Base-by-base conservation (phyloP, 1,140 invertebrate genomes). In the Andricus grossulariae region DNA sequence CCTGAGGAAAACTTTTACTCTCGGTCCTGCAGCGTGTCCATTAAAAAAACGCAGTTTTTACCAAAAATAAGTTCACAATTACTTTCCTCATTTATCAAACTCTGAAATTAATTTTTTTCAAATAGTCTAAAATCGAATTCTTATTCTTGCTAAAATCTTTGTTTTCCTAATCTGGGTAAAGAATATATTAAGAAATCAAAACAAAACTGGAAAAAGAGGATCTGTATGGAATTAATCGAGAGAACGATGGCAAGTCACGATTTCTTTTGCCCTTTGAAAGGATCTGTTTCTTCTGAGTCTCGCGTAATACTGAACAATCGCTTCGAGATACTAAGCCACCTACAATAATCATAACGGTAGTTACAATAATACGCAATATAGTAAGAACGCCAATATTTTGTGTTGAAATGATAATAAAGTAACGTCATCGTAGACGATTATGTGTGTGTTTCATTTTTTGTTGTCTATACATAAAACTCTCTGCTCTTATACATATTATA, bases 401-500 rank as follows among this genome's bases (percentile, higher is more conserved):
- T 66, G 75, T 70, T 45, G 75, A 72, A 84, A 83, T 72, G 57
- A 79, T 55, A 83, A 70, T 74, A 51, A 73, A 76, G 60, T 39
- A 32, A 66, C 60, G 60, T 66, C 60, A 66, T 66, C 25, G 60
- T 32, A 32, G 25, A 39, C 16, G 21, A 5, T 25, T 60, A 32
- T 39, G 21, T 19, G 16, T 50, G 54, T 82, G 73, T 85, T 52
- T 77, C 74, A 75, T 73, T 83, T n/a, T 76, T 39, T 76, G 74
- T 72, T 78, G 72, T 75, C 75, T 80, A 84, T 80, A 82, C 73
- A 78, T 77, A 86, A 86, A 78, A 78, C 75, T 81, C 73, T 71
- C 73, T 71, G 60, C 52, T 57, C 72, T 74, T 79, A 54, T 81
- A 79, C 70, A 78, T 79, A 71, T 80, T 77, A 72, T 78, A 78